phyloP scores from a whole-genome alignment of 2,113 vertebrate species.

The Hyperopisus bebe region DNA sequence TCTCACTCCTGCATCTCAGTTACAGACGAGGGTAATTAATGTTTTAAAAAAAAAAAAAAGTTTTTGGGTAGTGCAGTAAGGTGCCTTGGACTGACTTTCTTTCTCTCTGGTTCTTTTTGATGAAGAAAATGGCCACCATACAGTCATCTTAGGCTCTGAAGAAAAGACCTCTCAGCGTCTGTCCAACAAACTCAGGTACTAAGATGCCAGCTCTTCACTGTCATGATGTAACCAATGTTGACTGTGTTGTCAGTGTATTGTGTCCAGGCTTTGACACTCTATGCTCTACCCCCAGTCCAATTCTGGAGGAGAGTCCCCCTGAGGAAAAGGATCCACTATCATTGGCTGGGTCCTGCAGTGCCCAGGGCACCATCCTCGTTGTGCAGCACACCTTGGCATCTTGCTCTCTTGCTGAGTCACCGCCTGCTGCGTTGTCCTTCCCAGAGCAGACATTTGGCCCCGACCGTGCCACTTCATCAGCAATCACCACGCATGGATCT shows the following conservation, averaged over 20 bases:
- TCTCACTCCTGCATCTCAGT: conserved; percentile 17
- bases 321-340: conserved; percentile 28
- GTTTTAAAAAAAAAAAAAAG: neutral
- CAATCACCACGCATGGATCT: conserved; percentile 8
- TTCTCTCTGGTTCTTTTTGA: neutral
- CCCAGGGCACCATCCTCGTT: conserved; percentile 45
- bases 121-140: conserved; percentile 49
- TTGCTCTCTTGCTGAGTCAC: conserved; percentile 43
- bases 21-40: conserved; percentile 57
- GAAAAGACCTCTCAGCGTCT: conserved; percentile 47
- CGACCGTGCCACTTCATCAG: neutral
- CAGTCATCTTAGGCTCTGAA: conserved; percentile 38
- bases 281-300: conserved; percentile 49
- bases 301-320: conserved; percentile 53
- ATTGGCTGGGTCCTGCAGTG: neutral
- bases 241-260: neutral
- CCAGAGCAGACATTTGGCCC: conserved; percentile 39
- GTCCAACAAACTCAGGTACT: conserved; percentile 72
- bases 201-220: neutral
- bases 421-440: conserved; percentile 30
- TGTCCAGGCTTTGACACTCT: neutral
- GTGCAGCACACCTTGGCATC: conserved; percentile 36
- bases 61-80: neutral
- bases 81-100: neutral
- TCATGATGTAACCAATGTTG: neutral